A percentile compares a stretch with the other conserved stretches of the same genome.
Conservation (phyloP, 2,797 vertebrate species). For the Sebastes minor region DNA sequence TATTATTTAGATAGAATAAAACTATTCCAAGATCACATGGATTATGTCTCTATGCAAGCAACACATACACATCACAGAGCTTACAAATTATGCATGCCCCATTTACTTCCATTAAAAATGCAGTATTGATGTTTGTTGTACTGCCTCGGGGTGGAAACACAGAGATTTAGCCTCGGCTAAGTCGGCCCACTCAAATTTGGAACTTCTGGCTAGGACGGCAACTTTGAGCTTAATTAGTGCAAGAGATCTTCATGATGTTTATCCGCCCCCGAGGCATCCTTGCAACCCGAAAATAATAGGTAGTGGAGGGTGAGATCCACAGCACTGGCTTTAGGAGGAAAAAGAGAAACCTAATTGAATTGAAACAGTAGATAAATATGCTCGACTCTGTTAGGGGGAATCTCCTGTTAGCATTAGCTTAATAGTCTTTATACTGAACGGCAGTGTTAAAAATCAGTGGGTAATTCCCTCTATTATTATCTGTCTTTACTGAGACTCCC, state of each 20-base stretch:
- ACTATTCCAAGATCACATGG: constrained; percentile 20
- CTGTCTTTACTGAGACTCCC: neutral
- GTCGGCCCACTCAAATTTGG: constrained; percentile 48
- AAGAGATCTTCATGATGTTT: constrained; percentile 58
- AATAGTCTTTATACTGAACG: neutral
- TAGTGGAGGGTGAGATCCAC: constrained; percentile 3
- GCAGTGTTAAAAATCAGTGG: neutral
- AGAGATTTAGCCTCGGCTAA: constrained; percentile 48
- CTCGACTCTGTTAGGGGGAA: neutral
- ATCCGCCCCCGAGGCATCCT: constrained; percentile 35
- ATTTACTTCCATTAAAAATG: constrained; percentile 65
- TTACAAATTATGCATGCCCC: constrained; percentile 59
- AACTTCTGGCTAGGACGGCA: constrained; percentile 45
- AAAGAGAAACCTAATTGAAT: constrained; percentile 16
- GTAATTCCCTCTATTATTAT: neutral
- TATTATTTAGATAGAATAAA: constrained; percentile 8
- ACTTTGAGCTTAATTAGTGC: constrained; percentile 59
- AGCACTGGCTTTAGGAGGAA: neutral
- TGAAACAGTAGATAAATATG: constrained; percentile 1
- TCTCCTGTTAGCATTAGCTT: constrained; percentile 3
- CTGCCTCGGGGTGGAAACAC: constrained; percentile 51
- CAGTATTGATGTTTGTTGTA: constrained; percentile 69
- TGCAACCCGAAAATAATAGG: constrained; percentile 49
- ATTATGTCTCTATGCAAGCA: constrained; percentile 29
- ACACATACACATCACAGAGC: constrained; percentile 38